Percentiles rank a stretch among this genome's conserved stretches.
Conservation (phyloP, 2,113 vertebrate species). For the Nerophis ophidion region DNA sequence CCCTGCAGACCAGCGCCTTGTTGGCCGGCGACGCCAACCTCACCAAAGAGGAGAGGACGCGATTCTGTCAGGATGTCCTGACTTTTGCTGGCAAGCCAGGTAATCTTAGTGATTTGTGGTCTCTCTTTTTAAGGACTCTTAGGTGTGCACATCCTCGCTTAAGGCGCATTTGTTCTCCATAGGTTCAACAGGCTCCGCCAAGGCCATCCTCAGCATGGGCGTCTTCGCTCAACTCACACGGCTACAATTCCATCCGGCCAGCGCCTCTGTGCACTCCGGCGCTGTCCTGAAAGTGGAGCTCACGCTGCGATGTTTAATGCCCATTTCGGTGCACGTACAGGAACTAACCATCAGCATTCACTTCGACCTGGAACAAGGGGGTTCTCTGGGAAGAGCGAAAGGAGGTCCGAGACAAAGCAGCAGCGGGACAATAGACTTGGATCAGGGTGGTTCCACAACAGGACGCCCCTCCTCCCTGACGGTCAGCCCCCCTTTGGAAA, state of each 20-base stretch:
- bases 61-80: constrained; percentile 93
- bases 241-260: constrained; percentile 80
- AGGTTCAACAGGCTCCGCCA: constrained; percentile 18
- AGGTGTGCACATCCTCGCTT: neutral
- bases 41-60: constrained; percentile 76
- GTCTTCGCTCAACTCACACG: constrained; percentile 83
- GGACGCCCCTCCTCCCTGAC: constrained; percentile 27
- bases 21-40: constrained; percentile 85
- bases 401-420: constrained; percentile 68
- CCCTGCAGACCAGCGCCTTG: constrained; percentile 90
- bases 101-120: constrained; percentile 67
- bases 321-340: constrained; percentile 78
- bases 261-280: constrained; percentile 84
- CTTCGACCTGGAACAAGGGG: constrained; percentile 83
- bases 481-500: constrained; percentile 70
- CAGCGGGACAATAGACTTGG: constrained; percentile 71
- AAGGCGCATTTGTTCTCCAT: neutral
- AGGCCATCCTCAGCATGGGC: constrained; percentile 78
- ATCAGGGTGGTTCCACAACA: constrained; percentile 29
- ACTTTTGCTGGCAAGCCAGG: constrained; percentile 70
- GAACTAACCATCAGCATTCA: constrained; percentile 81
- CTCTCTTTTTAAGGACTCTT: neutral
- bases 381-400: constrained; percentile 76
- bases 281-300: constrained; percentile 81
- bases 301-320: constrained; percentile 84